Evolutionary conservation across 2,888 invertebrate species (phyloP), one percentile per base, ranked within the genome.

Genomic region (Brachypterus glaber): DNA sequence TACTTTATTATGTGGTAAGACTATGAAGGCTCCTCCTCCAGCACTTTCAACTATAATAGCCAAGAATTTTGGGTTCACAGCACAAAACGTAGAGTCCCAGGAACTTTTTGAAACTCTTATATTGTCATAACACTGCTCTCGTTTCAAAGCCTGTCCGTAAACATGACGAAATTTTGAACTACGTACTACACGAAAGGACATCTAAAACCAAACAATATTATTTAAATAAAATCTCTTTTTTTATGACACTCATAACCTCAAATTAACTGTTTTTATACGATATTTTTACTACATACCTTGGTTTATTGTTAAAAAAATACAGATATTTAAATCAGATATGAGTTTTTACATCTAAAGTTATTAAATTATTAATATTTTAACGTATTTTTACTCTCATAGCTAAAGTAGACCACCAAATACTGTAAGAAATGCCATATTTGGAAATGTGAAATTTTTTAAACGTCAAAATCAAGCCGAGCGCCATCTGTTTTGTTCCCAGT

Each of bases 101-200:
- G 95, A 93, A 63, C 93, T 93, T 68, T 95, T 92, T 47, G 93
- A 93, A 48, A 96, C 93, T 64, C 92, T 75, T 59, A 97, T 83
- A 69, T 93, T 93, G 71, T 97, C 96, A 72, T 91, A 96, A 71
- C 95, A 95, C 70, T 91, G 89, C 66, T 96, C 95, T 66, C 95
- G 78, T 71, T 93, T 91, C 54, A 88, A 71, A 55, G 89, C 82
- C 62, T 87, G 86, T 52, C 90, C 91, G 60, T 76, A 77, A 62
- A 96, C 93, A 75, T 96, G 96, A 67, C 95, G 89, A 74, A 95
- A 96, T 76, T 96, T 96, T 66, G 93, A 93, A 73, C 82, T 87
- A 71, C 95, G 85, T 58, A 96, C 91, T 68, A 91, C 91, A 68
- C 91, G 86, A 77, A 92, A 92, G 73, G 91, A 91, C 90, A 92